Evolutionary conservation across 2,113 vertebrate genomes (phyloP).

Genomic region (Eulacestoma nigropectus): DNA sequence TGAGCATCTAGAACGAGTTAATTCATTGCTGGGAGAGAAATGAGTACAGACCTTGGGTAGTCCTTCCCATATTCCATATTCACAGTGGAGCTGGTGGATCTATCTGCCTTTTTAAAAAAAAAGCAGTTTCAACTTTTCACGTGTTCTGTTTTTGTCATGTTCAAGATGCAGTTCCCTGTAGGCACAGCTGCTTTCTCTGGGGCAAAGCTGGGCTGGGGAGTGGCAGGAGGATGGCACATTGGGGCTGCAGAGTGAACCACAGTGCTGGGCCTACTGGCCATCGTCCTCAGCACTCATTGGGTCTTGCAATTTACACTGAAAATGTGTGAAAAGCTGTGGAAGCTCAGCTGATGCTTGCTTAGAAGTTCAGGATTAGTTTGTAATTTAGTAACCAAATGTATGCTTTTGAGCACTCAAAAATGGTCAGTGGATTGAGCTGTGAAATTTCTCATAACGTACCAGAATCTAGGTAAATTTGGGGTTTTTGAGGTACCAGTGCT

Average conservation of each 20-base stretch:
- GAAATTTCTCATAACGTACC: neutral
- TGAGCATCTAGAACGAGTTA: conserved; percentile 15
- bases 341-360: neutral
- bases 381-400: neutral
- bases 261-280: neutral
- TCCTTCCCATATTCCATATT: neutral
- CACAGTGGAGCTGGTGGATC: neutral
- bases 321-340: neutral
- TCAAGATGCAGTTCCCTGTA: neutral
- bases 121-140: neutral
- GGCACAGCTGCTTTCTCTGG: neutral
- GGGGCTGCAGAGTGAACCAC: neutral
- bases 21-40: conserved; percentile 24
- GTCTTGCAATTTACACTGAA: neutral
- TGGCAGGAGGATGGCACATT: fast-evolving
- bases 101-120: neutral
- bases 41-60: neutral
- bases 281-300: neutral
- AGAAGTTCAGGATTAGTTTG: neutral
- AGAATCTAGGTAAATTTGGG: neutral
- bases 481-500: neutral
- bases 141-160: neutral
- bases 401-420: neutral
- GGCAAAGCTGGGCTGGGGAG: neutral
- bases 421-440: neutral